These are phyloP conservation scores for Eurystomus gularis DNA, from an alignment of 2,113 vertebrate genomes.

Conservation along the genomic window DNA sequence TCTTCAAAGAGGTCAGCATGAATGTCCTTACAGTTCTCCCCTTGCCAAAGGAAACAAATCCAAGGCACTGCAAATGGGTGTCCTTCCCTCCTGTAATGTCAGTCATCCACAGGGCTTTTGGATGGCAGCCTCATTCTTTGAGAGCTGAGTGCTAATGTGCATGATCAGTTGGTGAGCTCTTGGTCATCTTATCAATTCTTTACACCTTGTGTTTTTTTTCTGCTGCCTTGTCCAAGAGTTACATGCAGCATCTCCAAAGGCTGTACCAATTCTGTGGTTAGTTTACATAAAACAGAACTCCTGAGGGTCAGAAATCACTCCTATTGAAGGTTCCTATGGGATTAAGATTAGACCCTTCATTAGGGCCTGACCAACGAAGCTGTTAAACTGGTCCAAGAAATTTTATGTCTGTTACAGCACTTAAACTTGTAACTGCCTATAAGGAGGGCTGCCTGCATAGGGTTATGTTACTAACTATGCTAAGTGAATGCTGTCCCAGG, in stretches of 20 bases:
- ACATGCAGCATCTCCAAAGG: background rate
- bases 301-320: background rate
- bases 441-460: background rate
- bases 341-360: background rate
- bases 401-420: background rate
- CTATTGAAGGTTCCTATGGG: background rate
- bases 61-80: background rate
- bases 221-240: background rate
- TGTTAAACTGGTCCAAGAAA: background rate
- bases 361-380: background rate
- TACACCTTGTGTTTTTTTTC: background rate
- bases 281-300: background rate
- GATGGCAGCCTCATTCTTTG: background rate
- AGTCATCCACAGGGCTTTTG: background rate
- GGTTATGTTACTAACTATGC: background rate
- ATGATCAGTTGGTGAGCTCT: background rate
- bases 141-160: background rate
- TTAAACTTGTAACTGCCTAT: too few relatives aligned
- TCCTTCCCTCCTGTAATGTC: background rate
- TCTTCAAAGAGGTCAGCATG: background rate
- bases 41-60: background rate
- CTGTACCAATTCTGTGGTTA: background rate
- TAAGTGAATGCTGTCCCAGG: background rate
- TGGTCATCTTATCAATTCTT: background rate
- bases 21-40: background rate